Conservation (phyloP, 1,140 invertebrate genomes). For the Cecropterus lyciades region DNA sequence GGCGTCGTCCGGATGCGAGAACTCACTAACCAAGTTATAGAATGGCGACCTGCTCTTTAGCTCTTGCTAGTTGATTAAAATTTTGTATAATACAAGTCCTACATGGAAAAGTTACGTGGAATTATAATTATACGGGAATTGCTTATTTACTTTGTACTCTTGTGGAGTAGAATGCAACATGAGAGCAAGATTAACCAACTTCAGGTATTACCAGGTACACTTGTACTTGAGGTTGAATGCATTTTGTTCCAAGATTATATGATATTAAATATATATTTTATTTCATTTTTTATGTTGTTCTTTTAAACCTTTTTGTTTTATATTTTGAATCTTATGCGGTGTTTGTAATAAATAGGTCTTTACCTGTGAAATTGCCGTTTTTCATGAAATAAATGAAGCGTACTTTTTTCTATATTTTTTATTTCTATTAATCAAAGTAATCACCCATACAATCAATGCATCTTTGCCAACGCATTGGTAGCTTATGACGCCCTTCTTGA, state of each 20-base stretch:
- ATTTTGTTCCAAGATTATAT: not conserved
- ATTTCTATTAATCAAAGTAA: no score
- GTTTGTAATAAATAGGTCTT: no score
- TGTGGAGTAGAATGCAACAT: not conserved
- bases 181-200: slow-evolving; percentile 9
- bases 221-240: not conserved
- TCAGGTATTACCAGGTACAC: not conserved
- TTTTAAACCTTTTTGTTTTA: no score
- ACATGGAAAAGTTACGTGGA: not conserved
- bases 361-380: no score
- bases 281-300: no score
- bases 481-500: no score
- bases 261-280: no score
- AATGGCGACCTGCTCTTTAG: slow-evolving; percentile 16
- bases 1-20: not conserved
- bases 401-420: no score
- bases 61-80: slow-evolving; percentile 17
- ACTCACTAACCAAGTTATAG: slow-evolving; percentile 24
- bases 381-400: no score
- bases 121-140: slow-evolving; percentile 4
- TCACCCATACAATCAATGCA: no score
- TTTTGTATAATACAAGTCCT: slow-evolving; percentile 14
- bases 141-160: slow-evolving; percentile 4
- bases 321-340: no score
- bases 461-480: no score